Evolutionary conservation across 2,113 vertebrate species (phyloP).

Genomic region (Rattus rattus): DNA sequence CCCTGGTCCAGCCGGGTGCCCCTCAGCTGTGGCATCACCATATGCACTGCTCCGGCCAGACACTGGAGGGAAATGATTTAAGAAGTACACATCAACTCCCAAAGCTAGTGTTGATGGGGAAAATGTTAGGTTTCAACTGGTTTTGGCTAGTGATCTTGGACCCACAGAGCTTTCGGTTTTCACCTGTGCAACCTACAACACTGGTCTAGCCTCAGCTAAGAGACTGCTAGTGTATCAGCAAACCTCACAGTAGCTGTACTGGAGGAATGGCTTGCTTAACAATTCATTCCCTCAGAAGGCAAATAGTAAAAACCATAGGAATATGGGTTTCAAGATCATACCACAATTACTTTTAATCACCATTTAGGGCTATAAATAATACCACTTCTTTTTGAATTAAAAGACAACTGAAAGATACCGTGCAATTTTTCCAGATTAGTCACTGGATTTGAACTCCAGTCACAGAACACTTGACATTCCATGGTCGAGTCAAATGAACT

Average conservation of each 20-base stretch:
- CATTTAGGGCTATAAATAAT: not conserved
- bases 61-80: constrained; percentile 84
- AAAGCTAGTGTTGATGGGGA: not conserved
- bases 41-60: constrained; percentile 98
- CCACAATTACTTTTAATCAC: not conserved
- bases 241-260: constrained; percentile 18
- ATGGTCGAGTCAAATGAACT: not conserved
- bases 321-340: not conserved
- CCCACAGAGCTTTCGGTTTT: not conserved
- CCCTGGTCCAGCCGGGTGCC: constrained; percentile 95
- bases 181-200: not conserved
- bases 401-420: not conserved
- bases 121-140: not conserved
- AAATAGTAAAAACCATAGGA: not conserved
- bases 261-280: not conserved
- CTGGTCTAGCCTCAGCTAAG: not conserved
- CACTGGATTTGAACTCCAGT: not conserved
- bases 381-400: not conserved
- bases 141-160: not conserved
- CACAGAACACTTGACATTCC: not conserved
- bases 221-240: not conserved
- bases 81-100: constrained; percentile 2
- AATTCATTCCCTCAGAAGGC: not conserved
- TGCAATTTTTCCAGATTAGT: constrained; percentile 19
- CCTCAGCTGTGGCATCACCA: constrained; percentile 94